Base-by-base conservation (phyloP, 2,113 vertebrate genomes). In the Cricetomys ansorgei region DNA sequence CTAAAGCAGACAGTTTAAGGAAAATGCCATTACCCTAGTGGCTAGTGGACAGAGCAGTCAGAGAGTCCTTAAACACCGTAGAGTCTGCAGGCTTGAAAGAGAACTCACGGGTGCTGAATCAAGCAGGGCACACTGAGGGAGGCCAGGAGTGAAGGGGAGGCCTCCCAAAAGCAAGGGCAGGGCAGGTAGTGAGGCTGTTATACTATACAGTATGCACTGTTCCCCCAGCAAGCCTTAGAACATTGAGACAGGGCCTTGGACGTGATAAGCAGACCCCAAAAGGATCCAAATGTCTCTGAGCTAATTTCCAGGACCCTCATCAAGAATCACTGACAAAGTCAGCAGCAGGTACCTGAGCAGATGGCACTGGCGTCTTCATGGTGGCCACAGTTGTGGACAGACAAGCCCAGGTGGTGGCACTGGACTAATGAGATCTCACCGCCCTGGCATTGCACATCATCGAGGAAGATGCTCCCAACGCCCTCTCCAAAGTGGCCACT, bases 291-390 rank as follows among this genome's bases (percentile, higher is more conserved):
- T 21, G 8, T 75, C 15, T 12, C 19, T 23, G 43, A 4, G 6
- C 19, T 55, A 31, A 40, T 48, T 62, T 37, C 64, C 50, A 89
- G 0, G n/a, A 15, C 29, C 12, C 5, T 29, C 27, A n/a, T 37
- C 59, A 31, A 43, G 86, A 72, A 72, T 57, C 50, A 40, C 23
- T 31, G 34, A 21, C 21, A 27, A 88, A 70, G 65, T 15, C 67
- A 72, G 85, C 86, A 72, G 50, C 16, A 5, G 43, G 11, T 92
- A 97, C 97, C 97, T 98, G 97, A 43, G 97, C 99, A 99, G 92
- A 98, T 98, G 89, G 99, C 98, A 11, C 99, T 97, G 0, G 99
- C 98, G 0, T 99, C 99, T 97, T 99, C 99, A 96, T 98, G 98
- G 98, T 99, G 99, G 89, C 98, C 98, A 72, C 99, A 99, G 98